Conservation (phyloP, 2,797 vertebrate genomes). For the Rhinoraja longicauda region DNA sequence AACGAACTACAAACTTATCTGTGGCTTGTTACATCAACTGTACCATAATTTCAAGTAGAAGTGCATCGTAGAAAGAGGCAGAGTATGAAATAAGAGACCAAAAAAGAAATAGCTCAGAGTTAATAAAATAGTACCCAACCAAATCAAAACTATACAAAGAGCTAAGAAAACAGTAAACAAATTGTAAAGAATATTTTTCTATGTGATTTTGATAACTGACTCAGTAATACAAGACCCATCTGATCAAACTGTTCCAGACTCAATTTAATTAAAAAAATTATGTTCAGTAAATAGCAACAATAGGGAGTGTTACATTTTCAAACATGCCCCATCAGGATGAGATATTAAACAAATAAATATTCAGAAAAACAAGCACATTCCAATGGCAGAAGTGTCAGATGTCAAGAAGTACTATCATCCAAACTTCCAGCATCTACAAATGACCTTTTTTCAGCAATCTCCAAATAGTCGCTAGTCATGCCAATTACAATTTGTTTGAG, state of each 20-base stretch:
- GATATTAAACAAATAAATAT: background rate
- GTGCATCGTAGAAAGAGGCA: background rate
- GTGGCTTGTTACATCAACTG: background rate
- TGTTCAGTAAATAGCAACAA: background rate
- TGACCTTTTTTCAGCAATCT: background rate
- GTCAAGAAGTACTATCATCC: too few species aligned
- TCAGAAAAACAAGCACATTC: background rate
- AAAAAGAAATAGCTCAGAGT: background rate
- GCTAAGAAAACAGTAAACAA: too few species aligned
- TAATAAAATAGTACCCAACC: background rate
- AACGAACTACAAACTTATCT: background rate
- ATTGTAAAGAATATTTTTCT: too few species aligned
- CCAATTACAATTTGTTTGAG: background rate
- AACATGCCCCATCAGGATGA: background rate
- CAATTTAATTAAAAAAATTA: background rate
- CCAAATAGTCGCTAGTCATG: background rate
- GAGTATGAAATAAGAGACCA: background rate
- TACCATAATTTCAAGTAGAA: background rate
- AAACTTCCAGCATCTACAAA: background rate
- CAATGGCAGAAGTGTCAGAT: background rate
- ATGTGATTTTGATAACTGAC: too few species aligned
- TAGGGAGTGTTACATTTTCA: background rate
- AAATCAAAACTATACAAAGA: background rate
- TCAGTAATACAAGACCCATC: background rate
- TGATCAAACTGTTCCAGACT: background rate